phyloP scores from a whole-genome alignment of 35 echinoderm and acorn worm genomes.

The Hemicentrotus pulcherrimus region DNA sequence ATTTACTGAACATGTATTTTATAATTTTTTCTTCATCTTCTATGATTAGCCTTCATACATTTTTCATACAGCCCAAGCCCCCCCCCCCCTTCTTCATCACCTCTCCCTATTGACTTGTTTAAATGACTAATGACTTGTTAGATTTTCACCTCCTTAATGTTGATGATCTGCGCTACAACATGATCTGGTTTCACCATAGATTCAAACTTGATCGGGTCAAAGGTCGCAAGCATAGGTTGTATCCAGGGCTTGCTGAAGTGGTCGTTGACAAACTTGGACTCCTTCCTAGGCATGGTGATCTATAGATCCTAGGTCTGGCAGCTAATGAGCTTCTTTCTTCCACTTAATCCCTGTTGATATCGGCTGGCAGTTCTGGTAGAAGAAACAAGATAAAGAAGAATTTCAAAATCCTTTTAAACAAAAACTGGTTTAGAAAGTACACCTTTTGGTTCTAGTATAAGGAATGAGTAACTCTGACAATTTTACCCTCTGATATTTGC shows the following conservation, averaged over 20 bases:
- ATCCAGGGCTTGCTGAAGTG: constrained; percentile 29
- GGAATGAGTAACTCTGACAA: too few species aligned
- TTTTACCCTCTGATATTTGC: too few species aligned
- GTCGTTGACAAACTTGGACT: background rate
- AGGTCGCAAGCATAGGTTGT: background rate
- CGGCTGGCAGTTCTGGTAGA: background rate
- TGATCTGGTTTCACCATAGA: background rate
- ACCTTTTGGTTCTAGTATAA: too few species aligned
- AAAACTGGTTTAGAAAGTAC: too few species aligned
- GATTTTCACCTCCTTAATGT: background rate
- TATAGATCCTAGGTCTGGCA: too few species aligned
- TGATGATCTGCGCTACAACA: constrained; percentile 19
- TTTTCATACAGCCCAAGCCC: background rate
- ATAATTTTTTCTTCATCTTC: too few species aligned
- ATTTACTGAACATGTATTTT: background rate
- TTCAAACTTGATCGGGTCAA: background rate
- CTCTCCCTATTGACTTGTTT: background rate
- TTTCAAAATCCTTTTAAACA: too few species aligned
- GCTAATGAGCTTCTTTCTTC: too few species aligned
- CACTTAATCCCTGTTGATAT: background rate
- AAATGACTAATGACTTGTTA: background rate
- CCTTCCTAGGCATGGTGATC: constrained; percentile 1
- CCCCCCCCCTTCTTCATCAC: background rate
- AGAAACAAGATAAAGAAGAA: too few species aligned
- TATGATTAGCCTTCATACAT: background rate